Base-by-base conservation (phyloP, 1,140 invertebrate species). In the Wasmannia auropunctata region DNA sequence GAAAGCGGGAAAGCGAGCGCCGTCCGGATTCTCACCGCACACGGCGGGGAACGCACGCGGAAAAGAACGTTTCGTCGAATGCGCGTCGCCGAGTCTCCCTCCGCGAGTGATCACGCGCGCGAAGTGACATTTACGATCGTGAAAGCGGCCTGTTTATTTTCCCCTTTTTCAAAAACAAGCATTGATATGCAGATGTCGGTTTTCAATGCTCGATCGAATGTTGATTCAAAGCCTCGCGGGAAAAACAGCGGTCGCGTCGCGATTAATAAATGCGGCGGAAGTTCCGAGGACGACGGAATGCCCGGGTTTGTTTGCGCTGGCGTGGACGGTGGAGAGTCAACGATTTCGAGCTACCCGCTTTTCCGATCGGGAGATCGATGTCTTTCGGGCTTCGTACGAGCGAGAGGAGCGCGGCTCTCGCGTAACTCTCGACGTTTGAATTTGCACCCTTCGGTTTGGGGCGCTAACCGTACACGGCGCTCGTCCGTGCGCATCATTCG, bases 381-480 rank as follows among this genome's bases (percentile, higher is more conserved):
- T 79, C 79, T 72, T n/a, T 70, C 63, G 49, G n/a, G 62, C 62
- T n/a, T 19, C 11, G 7, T 22, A 8, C 4, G 19, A 2, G 40
- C 28, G 43, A 22, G 19, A 63, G 28, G 40, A 43, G n/a, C 31
- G 31, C 31, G 31, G 2, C 34, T 19, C 49, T 70, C 49, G n/a
- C n/a, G 79, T 43, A 58, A 72, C 65, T 81, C 37, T 70, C 19
- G 63, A 70, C 65, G n/a, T 40, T 72, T 49, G 65, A 81, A 81
- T 81, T 72, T 72, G 25, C 79, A 70, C 49, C 34, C 34, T 34
- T 49, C 28, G 56, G n/a, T 70, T 34, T 40, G 10, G 31, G 40
- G 7, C 77, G 65, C 79, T 28, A 25, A 49, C 40, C 19, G 62
- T 25, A 54, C 70, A n/a, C 69, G 46, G 4, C 31, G 51, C 14